Conservation (phyloP, 2,888 invertebrate species). For the Colostygia pectinataria region DNA sequence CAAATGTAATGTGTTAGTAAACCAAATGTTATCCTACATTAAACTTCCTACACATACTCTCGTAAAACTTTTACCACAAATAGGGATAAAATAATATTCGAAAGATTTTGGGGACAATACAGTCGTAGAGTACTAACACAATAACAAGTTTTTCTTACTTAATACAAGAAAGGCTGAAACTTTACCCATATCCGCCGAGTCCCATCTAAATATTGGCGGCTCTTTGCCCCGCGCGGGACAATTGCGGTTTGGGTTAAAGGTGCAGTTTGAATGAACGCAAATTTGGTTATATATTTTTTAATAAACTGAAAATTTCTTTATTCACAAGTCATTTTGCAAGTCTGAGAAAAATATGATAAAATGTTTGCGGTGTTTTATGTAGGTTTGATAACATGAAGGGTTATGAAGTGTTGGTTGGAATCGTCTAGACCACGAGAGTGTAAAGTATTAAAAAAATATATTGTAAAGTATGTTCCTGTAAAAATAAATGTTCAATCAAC, state of each 20-base stretch:
- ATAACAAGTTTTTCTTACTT: slow-evolving; percentile 32
- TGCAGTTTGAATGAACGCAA: slow-evolving; percentile 1
- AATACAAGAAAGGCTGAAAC: slow-evolving; percentile 29
- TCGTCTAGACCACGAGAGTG: no score
- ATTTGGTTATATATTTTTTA: background rate
- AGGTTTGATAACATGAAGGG: no score
- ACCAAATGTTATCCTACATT: background rate
- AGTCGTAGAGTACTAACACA: slow-evolving; percentile 14
- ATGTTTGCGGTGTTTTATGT: no score
- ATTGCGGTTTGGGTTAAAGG: slow-evolving; percentile 23
- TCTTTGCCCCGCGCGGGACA: slow-evolving; percentile 25
- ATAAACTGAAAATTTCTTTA: no score
- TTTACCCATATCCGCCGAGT: slow-evolving; percentile 32
- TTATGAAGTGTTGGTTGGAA: no score
- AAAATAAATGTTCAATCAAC: no score
- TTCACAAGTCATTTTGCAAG: no score
- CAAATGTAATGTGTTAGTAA: no score
- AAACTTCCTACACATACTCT: slow-evolving; percentile 10
- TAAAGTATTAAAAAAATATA: no score
- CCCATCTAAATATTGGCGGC: slow-evolving; percentile 32
- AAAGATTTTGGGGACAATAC: slow-evolving; percentile 23
- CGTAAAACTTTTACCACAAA: slow-evolving; percentile 10
- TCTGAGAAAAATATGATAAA: no score
- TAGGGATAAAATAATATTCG: slow-evolving; percentile 12
- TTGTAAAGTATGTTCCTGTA: no score